phyloP scores from a whole-genome alignment of 1,140 invertebrate species.

The Limonius californicus region DNA sequence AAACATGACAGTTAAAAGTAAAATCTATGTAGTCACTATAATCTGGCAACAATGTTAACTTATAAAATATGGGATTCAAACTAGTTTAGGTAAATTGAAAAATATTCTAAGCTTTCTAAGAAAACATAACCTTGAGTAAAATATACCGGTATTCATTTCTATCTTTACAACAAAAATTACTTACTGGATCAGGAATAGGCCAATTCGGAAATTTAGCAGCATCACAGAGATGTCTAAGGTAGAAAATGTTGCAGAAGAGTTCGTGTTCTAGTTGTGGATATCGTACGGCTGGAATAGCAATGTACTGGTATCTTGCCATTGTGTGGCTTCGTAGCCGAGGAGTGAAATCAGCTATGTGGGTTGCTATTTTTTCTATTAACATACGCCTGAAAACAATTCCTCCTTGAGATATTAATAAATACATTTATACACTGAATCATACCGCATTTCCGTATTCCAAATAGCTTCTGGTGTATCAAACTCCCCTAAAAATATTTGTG shows the following conservation, averaged over 20 bases:
- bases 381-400: constrained; percentile 64
- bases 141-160: too few species aligned
- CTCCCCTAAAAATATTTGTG: constrained; percentile 97
- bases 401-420: too few species aligned
- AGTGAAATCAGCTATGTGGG: constrained; percentile 95
- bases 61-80: too few species aligned
- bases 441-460: constrained; percentile 87
- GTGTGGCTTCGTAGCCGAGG: constrained; percentile 91
- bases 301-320: constrained; percentile 93
- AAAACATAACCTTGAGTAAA: too few species aligned
- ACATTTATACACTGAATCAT: too few species aligned
- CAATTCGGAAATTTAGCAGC: constrained; percentile 87
- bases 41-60: too few species aligned
- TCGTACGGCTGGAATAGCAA: constrained; percentile 90
- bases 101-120: too few species aligned
- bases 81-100: too few species aligned
- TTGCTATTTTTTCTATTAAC: constrained; percentile 94
- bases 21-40: too few species aligned
- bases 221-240: constrained; percentile 94
- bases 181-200: constrained; percentile 94
- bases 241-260: constrained; percentile 99
- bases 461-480: constrained; percentile 99
- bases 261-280: constrained; percentile 96
- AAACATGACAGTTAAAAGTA: too few species aligned
- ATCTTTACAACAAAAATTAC: too few species aligned